Percentiles rank a stretch among this genome's conserved stretches.
Evolutionary conservation across 2,888 invertebrate genomes (phyloP).

Genomic region (Nysson spinosus): DNA sequence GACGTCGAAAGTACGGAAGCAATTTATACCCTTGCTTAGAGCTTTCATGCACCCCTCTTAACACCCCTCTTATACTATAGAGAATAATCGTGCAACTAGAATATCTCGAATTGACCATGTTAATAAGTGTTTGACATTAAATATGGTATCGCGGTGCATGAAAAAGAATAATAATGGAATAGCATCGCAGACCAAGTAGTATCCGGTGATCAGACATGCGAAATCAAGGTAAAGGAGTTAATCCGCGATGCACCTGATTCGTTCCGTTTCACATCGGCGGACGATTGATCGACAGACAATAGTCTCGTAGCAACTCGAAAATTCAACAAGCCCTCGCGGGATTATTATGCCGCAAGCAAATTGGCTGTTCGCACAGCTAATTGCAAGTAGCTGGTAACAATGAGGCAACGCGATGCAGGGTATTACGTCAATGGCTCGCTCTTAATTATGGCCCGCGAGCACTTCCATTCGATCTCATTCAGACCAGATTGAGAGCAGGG

Average conservation of each 20-base stretch:
- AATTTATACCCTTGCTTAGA: no score
- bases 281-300: slow-evolving; percentile 2
- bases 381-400: slow-evolving; percentile 50
- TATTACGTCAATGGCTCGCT: slow-evolving; percentile 49
- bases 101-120: no score
- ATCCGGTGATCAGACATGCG: not conserved
- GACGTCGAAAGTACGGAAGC: slow-evolving; percentile 28
- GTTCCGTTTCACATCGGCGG: not conserved
- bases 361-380: slow-evolving; percentile 52
- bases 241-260: not conserved
- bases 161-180: no score
- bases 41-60: no score
- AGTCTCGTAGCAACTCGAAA: not conserved
- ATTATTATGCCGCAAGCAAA: slow-evolving; percentile 37
- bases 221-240: not conserved
- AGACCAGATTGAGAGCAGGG: slow-evolving; percentile 32
- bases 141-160: no score
- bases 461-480: slow-evolving; percentile 45
- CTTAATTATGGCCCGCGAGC: slow-evolving; percentile 47
- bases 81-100: no score
- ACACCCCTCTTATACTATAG: no score
- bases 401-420: slow-evolving; percentile 28
- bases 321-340: slow-evolving; percentile 14
- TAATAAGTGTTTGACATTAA: no score
- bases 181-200: no score